Percentiles rank a stretch among this genome's conserved stretches.
These are phyloP conservation scores for Drosophila guanche DNA, from an alignment of 1,140 invertebrate genomes.

Conservation along the genomic window DNA sequence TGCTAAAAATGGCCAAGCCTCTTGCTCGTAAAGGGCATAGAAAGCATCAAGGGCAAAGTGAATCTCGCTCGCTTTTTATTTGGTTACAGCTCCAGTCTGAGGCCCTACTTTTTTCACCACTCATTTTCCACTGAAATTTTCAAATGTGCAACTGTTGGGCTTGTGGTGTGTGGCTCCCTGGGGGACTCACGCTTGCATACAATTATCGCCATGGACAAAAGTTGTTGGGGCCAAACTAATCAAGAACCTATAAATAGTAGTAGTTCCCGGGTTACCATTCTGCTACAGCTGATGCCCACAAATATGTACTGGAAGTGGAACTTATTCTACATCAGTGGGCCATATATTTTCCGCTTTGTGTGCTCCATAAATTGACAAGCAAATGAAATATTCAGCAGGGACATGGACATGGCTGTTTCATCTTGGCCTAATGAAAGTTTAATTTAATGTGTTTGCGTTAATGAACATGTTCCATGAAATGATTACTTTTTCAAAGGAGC, in stretches of 20 bases:
- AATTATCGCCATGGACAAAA: slow-evolving; percentile 44
- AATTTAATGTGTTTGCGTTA: background rate
- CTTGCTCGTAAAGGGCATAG: background rate
- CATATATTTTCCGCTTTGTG: slow-evolving; percentile 36
- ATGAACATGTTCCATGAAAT: too few relatives aligned
- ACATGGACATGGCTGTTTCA: slow-evolving; percentile 7
- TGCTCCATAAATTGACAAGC: slow-evolving; percentile 20
- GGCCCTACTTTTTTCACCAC: slow-evolving; percentile 25
- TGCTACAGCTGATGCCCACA: slow-evolving; percentile 14
- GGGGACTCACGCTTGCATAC: slow-evolving; percentile 61
- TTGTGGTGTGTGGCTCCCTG: slow-evolving; percentile 29
- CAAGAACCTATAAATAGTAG: slow-evolving; percentile 50
- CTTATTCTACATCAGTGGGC: slow-evolving; percentile 11
- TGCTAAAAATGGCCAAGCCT: too few relatives aligned
- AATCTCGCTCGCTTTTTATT: slow-evolving; percentile 35
- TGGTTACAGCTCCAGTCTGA: slow-evolving; percentile 33
- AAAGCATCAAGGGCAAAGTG: background rate
- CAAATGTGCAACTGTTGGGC: slow-evolving; percentile 69
- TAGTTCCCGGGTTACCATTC: slow-evolving; percentile 26
- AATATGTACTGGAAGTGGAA: background rate
- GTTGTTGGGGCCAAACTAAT: slow-evolving; percentile 50
- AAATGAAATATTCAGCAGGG: slow-evolving; percentile 35
- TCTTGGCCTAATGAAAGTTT: slow-evolving; percentile 21
- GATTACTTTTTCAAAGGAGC: too few relatives aligned
- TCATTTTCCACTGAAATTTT: slow-evolving; percentile 60